Evolutionary conservation across 2,888 invertebrate species (phyloP).

Genomic region (Ethmia dodecea): DNA sequence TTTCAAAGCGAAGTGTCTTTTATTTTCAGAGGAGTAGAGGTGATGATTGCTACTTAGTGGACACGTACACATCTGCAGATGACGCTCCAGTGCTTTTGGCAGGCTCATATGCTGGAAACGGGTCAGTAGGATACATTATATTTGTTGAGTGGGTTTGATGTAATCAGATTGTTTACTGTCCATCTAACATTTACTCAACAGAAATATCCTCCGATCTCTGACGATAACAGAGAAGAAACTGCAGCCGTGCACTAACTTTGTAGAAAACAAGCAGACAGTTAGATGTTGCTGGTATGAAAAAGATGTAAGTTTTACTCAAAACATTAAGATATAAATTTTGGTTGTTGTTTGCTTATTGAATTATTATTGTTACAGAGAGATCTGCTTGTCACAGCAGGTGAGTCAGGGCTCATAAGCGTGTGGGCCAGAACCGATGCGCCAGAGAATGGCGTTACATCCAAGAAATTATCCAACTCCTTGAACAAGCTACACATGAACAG

Average conservation of each 20-base stretch:
- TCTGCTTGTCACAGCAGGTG: slow-evolving; percentile 83
- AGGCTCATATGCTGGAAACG: slow-evolving; percentile 76
- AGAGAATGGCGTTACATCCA: slow-evolving; percentile 24
- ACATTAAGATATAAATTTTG: no score
- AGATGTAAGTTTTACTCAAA: slow-evolving; percentile 65
- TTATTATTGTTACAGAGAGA: slow-evolving; percentile 65
- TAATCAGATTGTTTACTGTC: neutral
- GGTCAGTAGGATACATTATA: slow-evolving; percentile 68
- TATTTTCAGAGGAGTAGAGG: slow-evolving; percentile 73
- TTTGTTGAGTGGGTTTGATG: no score
- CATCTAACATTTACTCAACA: slow-evolving; percentile 25
- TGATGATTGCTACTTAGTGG: slow-evolving; percentile 81
- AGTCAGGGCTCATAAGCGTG: slow-evolving; percentile 81
- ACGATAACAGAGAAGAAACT: slow-evolving; percentile 65
- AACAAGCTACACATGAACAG: slow-evolving; percentile 18
- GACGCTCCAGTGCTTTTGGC: slow-evolving; percentile 78
- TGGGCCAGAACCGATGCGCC: slow-evolving; percentile 70
- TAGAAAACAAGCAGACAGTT: slow-evolving; percentile 82
- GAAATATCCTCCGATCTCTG: slow-evolving; percentile 50
- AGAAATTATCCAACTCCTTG: slow-evolving; percentile 20
- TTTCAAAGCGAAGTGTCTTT: neutral
- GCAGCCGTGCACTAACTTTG: slow-evolving; percentile 73
- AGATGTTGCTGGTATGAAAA: slow-evolving; percentile 81
- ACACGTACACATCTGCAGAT: slow-evolving; percentile 67
- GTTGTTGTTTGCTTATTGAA: neutral